These are phyloP conservation scores for Julus scandinavius DNA, from an alignment of 2,888 invertebrate species.

Conservation along the genomic window DNA sequence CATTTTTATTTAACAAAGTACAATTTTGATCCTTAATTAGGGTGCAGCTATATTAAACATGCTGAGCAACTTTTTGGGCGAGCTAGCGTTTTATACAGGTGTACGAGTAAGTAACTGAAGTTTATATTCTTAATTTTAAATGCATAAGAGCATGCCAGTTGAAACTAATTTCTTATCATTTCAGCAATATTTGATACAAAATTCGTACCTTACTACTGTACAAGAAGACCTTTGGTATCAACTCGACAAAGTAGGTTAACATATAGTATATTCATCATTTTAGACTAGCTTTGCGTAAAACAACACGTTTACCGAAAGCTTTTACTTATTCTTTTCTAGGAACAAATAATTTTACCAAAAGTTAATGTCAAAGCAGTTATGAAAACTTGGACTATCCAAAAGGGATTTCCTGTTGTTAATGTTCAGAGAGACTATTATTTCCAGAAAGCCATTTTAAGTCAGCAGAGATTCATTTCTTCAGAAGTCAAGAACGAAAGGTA, in stretches of 20 bases:
- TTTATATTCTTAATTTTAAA: background rate
- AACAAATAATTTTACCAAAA: background rate
- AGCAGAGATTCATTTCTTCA: constrained; percentile 27
- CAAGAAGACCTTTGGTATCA: constrained; percentile 83
- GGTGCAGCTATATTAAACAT: background rate
- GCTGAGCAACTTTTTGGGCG: background rate
- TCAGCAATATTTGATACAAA: constrained; percentile 60
- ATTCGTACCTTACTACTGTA: constrained; percentile 78
- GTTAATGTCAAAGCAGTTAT: constrained; percentile 51
- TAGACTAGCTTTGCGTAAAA: background rate
- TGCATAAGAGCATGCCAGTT: background rate
- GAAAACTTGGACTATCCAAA: constrained; percentile 55
- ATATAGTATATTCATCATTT: background rate
- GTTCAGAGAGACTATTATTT: constrained; percentile 10
- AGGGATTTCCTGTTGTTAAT: constrained; percentile 54
- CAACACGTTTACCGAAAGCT: background rate
- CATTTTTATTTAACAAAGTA: background rate
- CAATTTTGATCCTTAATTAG: background rate
- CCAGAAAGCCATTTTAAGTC: constrained; percentile 52
- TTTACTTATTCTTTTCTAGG: background rate
- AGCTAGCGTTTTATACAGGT: background rate
- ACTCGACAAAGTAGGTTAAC: constrained; percentile 68
- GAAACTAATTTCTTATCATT: background rate
- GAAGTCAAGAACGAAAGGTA: too few species aligned
- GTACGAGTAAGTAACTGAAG: background rate